Base-by-base conservation (phyloP, 2,113 vertebrate species). In the Nansenia antarctica region DNA sequence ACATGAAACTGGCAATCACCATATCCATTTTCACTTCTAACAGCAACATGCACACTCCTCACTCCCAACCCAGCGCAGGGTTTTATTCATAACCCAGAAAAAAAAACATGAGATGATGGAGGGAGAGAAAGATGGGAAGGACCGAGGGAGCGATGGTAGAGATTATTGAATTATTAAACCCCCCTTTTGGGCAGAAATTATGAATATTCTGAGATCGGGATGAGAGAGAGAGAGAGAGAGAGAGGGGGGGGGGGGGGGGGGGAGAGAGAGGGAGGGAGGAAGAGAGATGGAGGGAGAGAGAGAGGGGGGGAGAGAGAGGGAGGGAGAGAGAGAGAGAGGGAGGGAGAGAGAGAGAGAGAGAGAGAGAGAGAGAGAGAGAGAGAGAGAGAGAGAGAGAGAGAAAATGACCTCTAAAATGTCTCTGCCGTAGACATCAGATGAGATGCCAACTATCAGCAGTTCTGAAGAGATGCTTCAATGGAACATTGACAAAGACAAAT, bases 401-500 rank as follows among this genome's bases (percentile, higher is more conserved):
- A 57, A 65, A 67, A 58, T 30, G 30, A 64, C 34, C 67, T 35
- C 58, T 61, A 30, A 53, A 37, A 9, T 58, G 15, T 67, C 20
- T 54, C 14, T 67, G 34, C 2, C 26, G 1, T 32, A 34, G n/a
- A 52, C 39, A 62, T 73, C 42, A 62, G 32, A 60, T 24, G 30
- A 65, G n/a, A 20, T n/a, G n/a, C n/a, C n/a, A n/a, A n/a, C n/a
- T 9, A 59, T 53, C 18, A 54, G 69, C 24, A 3, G 5, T n/a
- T 18, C n/a, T n/a, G n/a, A n/a, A 35, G 14, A 61, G 22, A 59
- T 37, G 58, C 47, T 2, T 72, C 4, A 47, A 45, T 66, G 61
- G 54, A 9, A 18, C 59, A 72, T 63, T 49, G 35, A 20, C 69
- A 52, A 67, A 62, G 62, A 78, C 70, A 60, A 52, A 58, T 26